Base-by-base conservation (phyloP, 2,797 vertebrate species). In the Gastrophryne carolinensis region DNA sequence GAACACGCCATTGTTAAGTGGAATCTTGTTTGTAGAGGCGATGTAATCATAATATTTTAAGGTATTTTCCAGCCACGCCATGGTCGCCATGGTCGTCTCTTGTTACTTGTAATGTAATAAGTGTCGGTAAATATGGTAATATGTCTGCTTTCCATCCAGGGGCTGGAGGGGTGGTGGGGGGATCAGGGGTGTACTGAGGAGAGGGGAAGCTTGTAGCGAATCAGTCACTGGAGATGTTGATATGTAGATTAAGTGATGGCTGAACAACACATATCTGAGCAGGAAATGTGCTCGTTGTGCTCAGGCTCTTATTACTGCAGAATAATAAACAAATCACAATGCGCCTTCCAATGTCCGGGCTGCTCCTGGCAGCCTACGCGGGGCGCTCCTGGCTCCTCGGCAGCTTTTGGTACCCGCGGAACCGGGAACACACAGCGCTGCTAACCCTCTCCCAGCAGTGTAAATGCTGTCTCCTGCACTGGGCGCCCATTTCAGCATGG, bases 211-310 rank as follows among this genome's bases (percentile, higher is more conserved):
- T 72, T 78, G 75, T 58, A 77, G 52, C 74, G 71, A 65, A 78
- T 58, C 54, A 65, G 68, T 78, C 53, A 78, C 27, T 17, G 24
- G 61, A 78, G 65, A 61, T 78, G 75, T 65, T 71, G 60, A 65
- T 78, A 65, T 65, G 75, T 71, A 61, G 75, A 78, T 72, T 78
- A 64, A 65, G 39, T 72, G 75, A 72, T 78, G 53, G 75, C 53
- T 77, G 71, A 77, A 77, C 61, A 77, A 77, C 61, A 78, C 67
- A 64, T 72, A 71, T 64, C 27, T 56, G 63, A 49, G 72, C 67
- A 72, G 68, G 75, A 78, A 78, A 78, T 78, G 64, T 78, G 50
- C 60, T 62, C n/a, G n/a, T 72, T 64, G 60, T 57, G 68, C 61
- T 60, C 63, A 72, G 75, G 67, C 65, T 77, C 67, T 58, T 37